Evolutionary conservation across 2,888 invertebrate species (phyloP), one percentile per base, ranked within the genome.

Genomic region (Caenorhabditis drosophilae): DNA sequence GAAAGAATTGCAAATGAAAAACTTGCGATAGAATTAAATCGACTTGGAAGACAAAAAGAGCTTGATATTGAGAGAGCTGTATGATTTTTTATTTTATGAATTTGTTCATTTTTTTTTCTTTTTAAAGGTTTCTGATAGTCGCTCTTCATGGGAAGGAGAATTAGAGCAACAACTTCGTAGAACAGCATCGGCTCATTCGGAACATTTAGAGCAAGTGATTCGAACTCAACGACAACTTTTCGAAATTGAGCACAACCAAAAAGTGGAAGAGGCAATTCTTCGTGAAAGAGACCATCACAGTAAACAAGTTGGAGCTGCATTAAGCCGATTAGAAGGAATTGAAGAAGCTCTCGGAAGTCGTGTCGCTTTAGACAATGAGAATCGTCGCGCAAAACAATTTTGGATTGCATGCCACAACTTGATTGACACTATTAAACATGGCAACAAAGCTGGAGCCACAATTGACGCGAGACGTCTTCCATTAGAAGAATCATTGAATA

Each of bases 341-440:
- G 91, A 92, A 84, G 86, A 88, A 18, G 90, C 90, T 15, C 85
- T 92, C 25, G 89, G 89, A 85, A 70, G 75, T 44, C 75, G 82
- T 11, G 76, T 76, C n/a, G 76, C 76, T 44, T 46, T 73, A 69
- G 86, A 87, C 73, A 83, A 84, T 53, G 82, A 84, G 44, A 85
- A 86, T 9, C 78, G 84, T 23, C 79, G 83, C 25, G 90, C 93
- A 0, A 93, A 94, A 85, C 89, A 92, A 26, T 87, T 96, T 73
- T 96, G 96, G 96, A 89, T 92, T 70, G 92, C 96, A 1, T 93
- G 92, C 79, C 92, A 94, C 81, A 89, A 92, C 2, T 86, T 96
- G 35, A 88, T 90, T 81, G 89, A 90, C 2, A 90, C 91, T 22
- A 88, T 94, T 6, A 64, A 64, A 31, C 66, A 78, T 48, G 82